A percentile compares a stretch with the other conserved stretches of the same genome.
Conservation (phyloP, 2,113 vertebrate species). For the Hucho hucho region DNA sequence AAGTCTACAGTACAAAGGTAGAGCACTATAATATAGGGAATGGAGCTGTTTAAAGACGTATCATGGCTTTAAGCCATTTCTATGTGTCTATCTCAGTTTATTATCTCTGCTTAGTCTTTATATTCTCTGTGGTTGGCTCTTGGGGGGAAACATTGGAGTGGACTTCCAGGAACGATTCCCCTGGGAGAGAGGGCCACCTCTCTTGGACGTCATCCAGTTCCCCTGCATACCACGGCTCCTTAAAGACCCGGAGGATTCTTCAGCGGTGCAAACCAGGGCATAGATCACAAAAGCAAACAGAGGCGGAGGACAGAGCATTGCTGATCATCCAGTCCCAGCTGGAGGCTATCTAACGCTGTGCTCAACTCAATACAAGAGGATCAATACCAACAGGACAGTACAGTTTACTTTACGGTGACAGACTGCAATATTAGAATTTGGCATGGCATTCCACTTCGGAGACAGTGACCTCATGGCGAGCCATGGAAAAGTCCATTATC, state of each 20-base stretch:
- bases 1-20: no score
- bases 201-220: background rate
- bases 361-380: slow-evolving; percentile 27
- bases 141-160: no score
- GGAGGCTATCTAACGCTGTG: background rate
- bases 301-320: no score
- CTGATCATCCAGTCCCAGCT: background rate
- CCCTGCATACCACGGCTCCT: background rate
- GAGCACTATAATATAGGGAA: no score
- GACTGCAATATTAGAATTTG: slow-evolving; percentile 9
- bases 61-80: no score
- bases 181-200: slow-evolving; percentile 3
- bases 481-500: slow-evolving; percentile 21
- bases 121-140: no score
- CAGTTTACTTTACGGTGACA: background rate
- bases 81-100: no score
- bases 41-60: no score
- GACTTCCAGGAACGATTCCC: background rate
- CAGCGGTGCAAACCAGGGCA: no score
- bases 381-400: slow-evolving; percentile 23
- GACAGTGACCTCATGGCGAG: slow-evolving; percentile 26
- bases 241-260: no score
- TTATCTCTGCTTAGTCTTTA: no score
- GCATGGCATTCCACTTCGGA: slow-evolving; percentile 30
- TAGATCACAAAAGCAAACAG: no score